Conservation (phyloP, 2,888 invertebrate species). For the Crossocerus cetratus region DNA sequence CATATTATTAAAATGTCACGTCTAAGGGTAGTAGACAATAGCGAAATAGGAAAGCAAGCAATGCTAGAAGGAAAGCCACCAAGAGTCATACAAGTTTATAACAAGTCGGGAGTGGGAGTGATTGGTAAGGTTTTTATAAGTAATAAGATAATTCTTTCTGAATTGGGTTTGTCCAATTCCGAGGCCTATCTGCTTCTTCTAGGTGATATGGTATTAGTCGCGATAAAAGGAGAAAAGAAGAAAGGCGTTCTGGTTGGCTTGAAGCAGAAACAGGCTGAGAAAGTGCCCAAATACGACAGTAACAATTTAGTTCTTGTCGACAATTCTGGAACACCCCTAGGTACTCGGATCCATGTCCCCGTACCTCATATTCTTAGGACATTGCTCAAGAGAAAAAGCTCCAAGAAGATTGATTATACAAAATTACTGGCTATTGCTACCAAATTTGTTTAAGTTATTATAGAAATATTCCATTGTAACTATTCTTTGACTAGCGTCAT, state of each 20-base stretch:
- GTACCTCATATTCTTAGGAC: constrained; percentile 93
- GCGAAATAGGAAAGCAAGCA: constrained; percentile 94
- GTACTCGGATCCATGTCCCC: constrained; percentile 96
- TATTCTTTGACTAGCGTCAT: no score
- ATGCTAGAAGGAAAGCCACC: constrained; percentile 97
- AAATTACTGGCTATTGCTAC: constrained; percentile 94
- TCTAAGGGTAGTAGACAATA: constrained; percentile 97
- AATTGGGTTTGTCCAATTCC: not conserved
- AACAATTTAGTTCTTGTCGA: constrained; percentile 98
- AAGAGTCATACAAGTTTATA: constrained; percentile 95
- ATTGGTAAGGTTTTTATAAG: constrained; percentile 78
- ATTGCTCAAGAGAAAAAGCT: constrained; percentile 87
- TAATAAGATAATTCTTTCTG: not conserved
- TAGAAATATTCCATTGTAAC: not conserved
- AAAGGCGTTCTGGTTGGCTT: constrained; percentile 94
- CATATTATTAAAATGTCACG: constrained; percentile 87
- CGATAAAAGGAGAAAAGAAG: constrained; percentile 96
- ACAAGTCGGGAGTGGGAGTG: constrained; percentile 83
- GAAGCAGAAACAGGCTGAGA: constrained; percentile 88
- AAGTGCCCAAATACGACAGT: constrained; percentile 94
- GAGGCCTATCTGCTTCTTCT: not conserved
- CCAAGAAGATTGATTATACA: constrained; percentile 93
- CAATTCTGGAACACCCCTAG: constrained; percentile 95
- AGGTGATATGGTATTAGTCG: constrained; percentile 93
- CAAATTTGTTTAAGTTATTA: constrained; percentile 84